A percentile compares a stretch with the other conserved stretches of the same genome.
These are phyloP conservation scores for Diorhabda carinulata DNA, from an alignment of 1,140 invertebrate genomes.

Conservation along the genomic window DNA sequence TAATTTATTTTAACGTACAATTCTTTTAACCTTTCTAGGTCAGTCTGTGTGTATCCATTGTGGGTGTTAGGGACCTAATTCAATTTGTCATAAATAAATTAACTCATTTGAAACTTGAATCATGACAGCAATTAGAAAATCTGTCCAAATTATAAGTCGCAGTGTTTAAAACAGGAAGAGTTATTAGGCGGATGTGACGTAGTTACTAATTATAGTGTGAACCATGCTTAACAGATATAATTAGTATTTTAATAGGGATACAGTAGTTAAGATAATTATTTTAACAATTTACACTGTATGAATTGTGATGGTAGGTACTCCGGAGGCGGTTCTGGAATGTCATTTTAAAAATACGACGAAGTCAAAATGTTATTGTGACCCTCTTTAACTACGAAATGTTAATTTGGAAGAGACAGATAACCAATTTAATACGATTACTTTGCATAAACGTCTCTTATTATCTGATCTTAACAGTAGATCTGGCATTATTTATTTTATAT, in stretches of 20 bases:
- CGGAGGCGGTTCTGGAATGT: conserved; percentile 28
- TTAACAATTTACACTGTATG: conserved; percentile 38
- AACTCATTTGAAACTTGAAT: conserved; percentile 13
- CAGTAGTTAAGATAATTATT: conserved; percentile 46
- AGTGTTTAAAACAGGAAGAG: conserved; percentile 37
- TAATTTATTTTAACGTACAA: not conserved
- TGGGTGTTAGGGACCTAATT: conserved; percentile 14
- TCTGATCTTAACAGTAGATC: not conserved
- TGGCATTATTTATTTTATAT: not conserved
- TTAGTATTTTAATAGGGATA: conserved; percentile 47
- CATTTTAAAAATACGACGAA: not conserved
- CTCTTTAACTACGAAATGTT: not conserved
- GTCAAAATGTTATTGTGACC: not conserved
- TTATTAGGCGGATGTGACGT: conserved; percentile 40
- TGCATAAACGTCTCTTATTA: conserved; percentile 1
- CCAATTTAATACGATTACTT: conserved; percentile 1
- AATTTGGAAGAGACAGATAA: not conserved
- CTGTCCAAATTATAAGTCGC: conserved; percentile 31
- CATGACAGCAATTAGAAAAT: conserved; percentile 29
- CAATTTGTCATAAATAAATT: conserved; percentile 19
- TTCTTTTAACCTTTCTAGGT: conserved; percentile 2
- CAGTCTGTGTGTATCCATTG: not conserved
- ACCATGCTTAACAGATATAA: conserved; percentile 44
- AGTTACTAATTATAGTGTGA: conserved; percentile 44
- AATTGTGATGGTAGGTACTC: conserved; percentile 28